Conservation (phyloP, 2,888 invertebrate genomes). For the Athripsodes cinereus region DNA sequence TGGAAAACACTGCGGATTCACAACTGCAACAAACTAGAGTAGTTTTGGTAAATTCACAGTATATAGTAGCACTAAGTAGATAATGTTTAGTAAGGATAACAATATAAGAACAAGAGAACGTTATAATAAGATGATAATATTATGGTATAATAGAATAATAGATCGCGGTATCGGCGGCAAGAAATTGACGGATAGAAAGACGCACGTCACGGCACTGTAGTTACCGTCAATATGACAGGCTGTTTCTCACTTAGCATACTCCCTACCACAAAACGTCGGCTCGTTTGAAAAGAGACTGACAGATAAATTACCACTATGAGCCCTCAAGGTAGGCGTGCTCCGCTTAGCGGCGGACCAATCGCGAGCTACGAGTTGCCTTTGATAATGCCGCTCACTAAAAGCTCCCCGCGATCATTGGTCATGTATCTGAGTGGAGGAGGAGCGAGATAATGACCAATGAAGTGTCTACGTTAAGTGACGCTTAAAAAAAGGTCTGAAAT, state of each 20-base stretch:
- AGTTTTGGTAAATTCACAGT: too few species aligned
- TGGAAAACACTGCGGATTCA: too few species aligned
- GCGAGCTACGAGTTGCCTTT: constrained; percentile 17
- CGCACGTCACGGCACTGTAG: constrained; percentile 9
- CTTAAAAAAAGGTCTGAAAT: constrained; percentile 9
- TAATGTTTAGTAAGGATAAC: too few species aligned
- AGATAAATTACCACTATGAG: constrained; percentile 29
- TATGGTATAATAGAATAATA: too few species aligned
- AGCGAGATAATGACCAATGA: constrained; percentile 30
- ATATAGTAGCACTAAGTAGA: too few species aligned
- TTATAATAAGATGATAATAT: too few species aligned
- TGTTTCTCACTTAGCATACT: constrained; percentile 10
- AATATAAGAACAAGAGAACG: too few species aligned
- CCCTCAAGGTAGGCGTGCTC: constrained; percentile 36
- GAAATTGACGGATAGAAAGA: constrained; percentile 4
- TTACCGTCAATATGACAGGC: constrained; percentile 17
- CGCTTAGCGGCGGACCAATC: constrained; percentile 27
- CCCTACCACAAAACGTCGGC: constrained; percentile 6
- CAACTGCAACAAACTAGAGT: too few species aligned
- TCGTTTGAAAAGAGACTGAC: constrained; percentile 23
- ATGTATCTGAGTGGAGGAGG: constrained; percentile 34
- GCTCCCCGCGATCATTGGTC: constrained; percentile 35
- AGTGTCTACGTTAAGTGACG: constrained; percentile 14
- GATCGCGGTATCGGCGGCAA: background rate
- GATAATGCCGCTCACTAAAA: constrained; percentile 15